Percentiles rank a stretch among this genome's conserved stretches.
These are phyloP conservation scores for Epinotia bilunana DNA, from an alignment of 2,888 invertebrate genomes.

Conservation along the genomic window DNA sequence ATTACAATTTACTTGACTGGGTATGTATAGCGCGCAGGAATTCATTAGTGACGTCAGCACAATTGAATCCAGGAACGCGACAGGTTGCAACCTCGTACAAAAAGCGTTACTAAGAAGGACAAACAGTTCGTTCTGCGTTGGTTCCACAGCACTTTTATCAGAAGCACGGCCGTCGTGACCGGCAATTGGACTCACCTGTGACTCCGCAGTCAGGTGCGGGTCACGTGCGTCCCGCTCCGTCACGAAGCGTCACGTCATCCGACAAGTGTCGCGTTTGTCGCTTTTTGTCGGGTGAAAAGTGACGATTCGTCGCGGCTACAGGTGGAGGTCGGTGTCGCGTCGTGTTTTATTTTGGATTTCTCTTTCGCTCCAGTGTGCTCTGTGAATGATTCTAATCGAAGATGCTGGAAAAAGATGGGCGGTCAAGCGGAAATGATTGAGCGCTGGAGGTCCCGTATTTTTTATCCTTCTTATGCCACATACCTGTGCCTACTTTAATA, in stretches of 20 bases:
- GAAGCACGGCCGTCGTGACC: conserved; percentile 37
- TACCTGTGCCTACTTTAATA: neutral
- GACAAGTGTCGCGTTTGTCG: conserved; percentile 47
- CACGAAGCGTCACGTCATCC: conserved; percentile 47
- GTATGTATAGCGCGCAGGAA: neutral
- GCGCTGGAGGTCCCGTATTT: conserved; percentile 22
- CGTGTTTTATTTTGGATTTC: conserved; percentile 44
- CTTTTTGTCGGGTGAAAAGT: conserved; percentile 60
- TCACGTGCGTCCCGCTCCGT: conserved; percentile 45
- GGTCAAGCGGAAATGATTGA: conserved; percentile 36
- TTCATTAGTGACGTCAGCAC: conserved; percentile 7
- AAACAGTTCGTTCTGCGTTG: conserved; percentile 34
- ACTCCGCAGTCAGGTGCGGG: conserved; percentile 43
- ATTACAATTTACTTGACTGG: no score
- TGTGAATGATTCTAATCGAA: conserved; percentile 76
- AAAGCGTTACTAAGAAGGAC: conserved; percentile 33
- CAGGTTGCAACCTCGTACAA: conserved; percentile 22
- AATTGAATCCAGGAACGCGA: conserved; percentile 9
- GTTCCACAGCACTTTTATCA: conserved; percentile 39
- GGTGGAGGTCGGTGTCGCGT: conserved; percentile 65
- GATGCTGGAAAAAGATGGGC: conserved; percentile 67
- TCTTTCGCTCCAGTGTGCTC: conserved; percentile 62
- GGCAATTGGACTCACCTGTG: conserved; percentile 42
- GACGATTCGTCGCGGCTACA: conserved; percentile 71
- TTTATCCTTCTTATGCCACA: conserved; percentile 14